A percentile compares a stretch with the other conserved stretches of the same genome.
Conservation (phyloP, 2,797 vertebrate genomes). For the Ctenopoma multispine region DNA sequence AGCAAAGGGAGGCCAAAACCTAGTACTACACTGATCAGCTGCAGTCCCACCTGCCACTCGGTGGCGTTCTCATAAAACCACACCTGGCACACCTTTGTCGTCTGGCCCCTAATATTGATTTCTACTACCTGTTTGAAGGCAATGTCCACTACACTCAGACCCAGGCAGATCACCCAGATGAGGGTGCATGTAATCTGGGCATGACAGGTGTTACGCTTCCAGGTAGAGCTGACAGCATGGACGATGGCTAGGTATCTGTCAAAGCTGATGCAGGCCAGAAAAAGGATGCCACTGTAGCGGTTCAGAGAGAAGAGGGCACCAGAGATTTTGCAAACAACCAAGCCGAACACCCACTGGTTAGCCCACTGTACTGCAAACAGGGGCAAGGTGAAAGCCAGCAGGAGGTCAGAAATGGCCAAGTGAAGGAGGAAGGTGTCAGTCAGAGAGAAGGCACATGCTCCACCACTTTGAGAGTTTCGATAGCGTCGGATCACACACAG, state of each 20-base stretch:
- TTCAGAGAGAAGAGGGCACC: slow-evolving; percentile 87
- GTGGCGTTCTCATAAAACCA: slow-evolving; percentile 61
- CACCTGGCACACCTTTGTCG: slow-evolving; percentile 60
- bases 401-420: slow-evolving; percentile 86
- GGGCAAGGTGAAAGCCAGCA: slow-evolving; percentile 85
- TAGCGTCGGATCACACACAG: slow-evolving; percentile 84
- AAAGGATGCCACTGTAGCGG: slow-evolving; percentile 87
- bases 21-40: slow-evolving; percentile 76
- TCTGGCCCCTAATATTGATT: fast-evolving
- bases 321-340: slow-evolving; percentile 81
- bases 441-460: slow-evolving; percentile 79
- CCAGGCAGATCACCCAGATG: slow-evolving; percentile 82
- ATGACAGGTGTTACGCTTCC: slow-evolving; percentile 81
- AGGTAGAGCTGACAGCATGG: slow-evolving; percentile 80
- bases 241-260: slow-evolving; percentile 90
- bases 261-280: slow-evolving; percentile 88
- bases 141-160: slow-evolving; percentile 81
- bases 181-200: slow-evolving; percentile 78
- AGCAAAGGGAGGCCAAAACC: slow-evolving; percentile 85
- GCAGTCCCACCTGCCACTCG: slow-evolving; percentile 79
- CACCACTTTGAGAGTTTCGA: slow-evolving; percentile 67
- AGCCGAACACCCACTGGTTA: slow-evolving; percentile 80
- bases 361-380: slow-evolving; percentile 82
- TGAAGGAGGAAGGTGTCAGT: slow-evolving; percentile 87
- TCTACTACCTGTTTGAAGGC: slow-evolving; percentile 71